phyloP scores from a whole-genome alignment of 2,113 vertebrate species.

The Pterophyllum scalare region DNA sequence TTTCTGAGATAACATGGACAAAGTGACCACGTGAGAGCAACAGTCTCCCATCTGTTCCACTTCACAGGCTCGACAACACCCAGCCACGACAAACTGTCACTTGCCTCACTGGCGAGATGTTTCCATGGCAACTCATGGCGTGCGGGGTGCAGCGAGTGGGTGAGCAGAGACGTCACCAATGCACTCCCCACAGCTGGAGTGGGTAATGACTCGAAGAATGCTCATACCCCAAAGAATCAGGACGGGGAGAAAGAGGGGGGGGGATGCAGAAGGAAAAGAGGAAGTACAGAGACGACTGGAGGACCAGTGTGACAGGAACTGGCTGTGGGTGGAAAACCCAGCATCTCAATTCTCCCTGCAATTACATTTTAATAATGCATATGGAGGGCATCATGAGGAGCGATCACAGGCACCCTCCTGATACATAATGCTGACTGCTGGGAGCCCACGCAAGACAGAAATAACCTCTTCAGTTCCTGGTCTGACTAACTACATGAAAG shows the following conservation, averaged over 20 bases:
- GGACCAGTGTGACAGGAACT: constrained; percentile 35
- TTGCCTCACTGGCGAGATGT: constrained; percentile 65
- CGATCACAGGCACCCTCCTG: constrained; percentile 57
- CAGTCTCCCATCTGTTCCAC: constrained; percentile 73
- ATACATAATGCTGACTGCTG: constrained; percentile 66
- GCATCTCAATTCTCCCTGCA: constrained; percentile 59
- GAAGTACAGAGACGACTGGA: constrained; percentile 4
- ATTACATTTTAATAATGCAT: constrained; percentile 77
- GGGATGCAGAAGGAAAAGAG: constrained; percentile 11
- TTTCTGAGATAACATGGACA: constrained; percentile 37
- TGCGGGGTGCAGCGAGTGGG: constrained; percentile 63
- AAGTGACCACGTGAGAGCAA: constrained; percentile 57
- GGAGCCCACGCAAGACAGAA: constrained; percentile 73
- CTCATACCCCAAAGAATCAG: constrained; percentile 44
- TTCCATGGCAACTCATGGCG: constrained; percentile 70
- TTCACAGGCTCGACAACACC: constrained; percentile 65
- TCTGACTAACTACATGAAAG: constrained; percentile 57
- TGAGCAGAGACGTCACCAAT: constrained; percentile 64
- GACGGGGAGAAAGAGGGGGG: background rate
- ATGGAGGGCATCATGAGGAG: constrained; percentile 61
- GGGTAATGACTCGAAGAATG: constrained; percentile 64
- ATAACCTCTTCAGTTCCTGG: constrained; percentile 65
- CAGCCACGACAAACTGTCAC: constrained; percentile 70
- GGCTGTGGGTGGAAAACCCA: constrained; percentile 63
- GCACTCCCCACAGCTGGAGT: constrained; percentile 67